phyloP scores from a whole-genome alignment of 1,140 invertebrate genomes.

The Melipona quadrifasciata region DNA sequence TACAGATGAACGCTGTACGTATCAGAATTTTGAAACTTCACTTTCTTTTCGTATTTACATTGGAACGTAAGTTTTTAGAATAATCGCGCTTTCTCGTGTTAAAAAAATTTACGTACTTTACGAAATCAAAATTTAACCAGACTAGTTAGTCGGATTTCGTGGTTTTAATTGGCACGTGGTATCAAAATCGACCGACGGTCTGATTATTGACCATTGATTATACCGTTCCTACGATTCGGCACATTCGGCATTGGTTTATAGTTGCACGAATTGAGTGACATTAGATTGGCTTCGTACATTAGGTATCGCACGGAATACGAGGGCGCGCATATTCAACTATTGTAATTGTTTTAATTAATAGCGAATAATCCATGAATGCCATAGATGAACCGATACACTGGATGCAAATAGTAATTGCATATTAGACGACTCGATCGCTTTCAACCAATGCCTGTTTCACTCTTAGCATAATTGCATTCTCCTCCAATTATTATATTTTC shows the following conservation, averaged over 20 bases:
- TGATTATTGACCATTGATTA: not conserved
- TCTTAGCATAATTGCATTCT: constrained; percentile 23
- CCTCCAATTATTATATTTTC: not conserved
- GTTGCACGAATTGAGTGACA: constrained; percentile 10
- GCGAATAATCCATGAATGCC: constrained; percentile 26
- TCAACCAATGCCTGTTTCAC: not conserved
- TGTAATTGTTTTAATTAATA: constrained; percentile 46
- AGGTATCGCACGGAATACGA: not conserved
- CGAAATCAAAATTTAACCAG: no score
- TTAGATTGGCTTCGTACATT: constrained; percentile 9
- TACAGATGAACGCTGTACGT: no score
- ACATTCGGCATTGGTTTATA: not conserved
- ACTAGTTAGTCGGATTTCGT: no score
- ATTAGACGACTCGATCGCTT: constrained; percentile 40
- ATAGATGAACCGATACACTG: constrained; percentile 21
- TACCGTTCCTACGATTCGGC: not conserved
- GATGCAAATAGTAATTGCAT: constrained; percentile 36
- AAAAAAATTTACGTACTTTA: not conserved
- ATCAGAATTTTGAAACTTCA: not conserved
- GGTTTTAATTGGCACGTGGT: no score
- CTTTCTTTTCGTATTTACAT: no score
- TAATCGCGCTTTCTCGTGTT: not conserved
- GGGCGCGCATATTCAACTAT: constrained; percentile 6
- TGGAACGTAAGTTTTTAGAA: not conserved
- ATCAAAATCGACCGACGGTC: constrained; percentile 1